These are phyloP conservation scores for Cheumatopsyche charites DNA, from an alignment of 1,140 invertebrate species.

Conservation along the genomic window DNA sequence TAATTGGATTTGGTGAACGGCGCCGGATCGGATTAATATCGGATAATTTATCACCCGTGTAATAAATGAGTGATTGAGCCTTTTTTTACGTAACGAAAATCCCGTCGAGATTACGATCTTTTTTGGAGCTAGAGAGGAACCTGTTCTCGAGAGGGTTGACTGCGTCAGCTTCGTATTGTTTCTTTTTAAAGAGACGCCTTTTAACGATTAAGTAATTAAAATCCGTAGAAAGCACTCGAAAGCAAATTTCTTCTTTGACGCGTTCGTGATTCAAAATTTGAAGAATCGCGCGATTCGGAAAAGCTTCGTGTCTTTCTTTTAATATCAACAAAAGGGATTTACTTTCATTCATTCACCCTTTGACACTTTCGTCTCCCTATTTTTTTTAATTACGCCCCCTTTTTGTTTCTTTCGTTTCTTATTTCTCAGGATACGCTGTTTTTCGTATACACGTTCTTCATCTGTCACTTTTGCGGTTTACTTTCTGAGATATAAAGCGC, in stretches of 20 bases:
- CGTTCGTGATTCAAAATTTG: background rate
- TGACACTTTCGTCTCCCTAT: background rate
- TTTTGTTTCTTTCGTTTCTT: background rate
- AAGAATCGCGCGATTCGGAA: background rate
- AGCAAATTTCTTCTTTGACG: background rate
- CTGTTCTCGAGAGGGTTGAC: no score
- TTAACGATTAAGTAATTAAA: slow-evolving; percentile 24
- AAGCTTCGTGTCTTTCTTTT: background rate
- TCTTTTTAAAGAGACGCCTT: background rate
- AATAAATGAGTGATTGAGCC: no score
- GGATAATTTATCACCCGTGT: no score
- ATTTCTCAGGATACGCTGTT: background rate
- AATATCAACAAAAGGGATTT: slow-evolving; percentile 4
- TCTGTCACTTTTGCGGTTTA: slow-evolving; percentile 13
- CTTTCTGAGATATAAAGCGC: slow-evolving; percentile 1
- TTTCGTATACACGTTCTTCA: background rate
- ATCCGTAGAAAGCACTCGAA: background rate
- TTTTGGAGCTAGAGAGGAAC: background rate
- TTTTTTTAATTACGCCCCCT: background rate
- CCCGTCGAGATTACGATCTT: background rate
- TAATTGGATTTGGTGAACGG: no score
- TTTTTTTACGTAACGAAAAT: no score
- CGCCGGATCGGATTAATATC: no score
- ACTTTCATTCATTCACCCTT: background rate
- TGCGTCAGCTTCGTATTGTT: background rate